Evolutionary conservation across 2,888 invertebrate species (phyloP).

Genomic region (Alviniconcha strummeri): DNA sequence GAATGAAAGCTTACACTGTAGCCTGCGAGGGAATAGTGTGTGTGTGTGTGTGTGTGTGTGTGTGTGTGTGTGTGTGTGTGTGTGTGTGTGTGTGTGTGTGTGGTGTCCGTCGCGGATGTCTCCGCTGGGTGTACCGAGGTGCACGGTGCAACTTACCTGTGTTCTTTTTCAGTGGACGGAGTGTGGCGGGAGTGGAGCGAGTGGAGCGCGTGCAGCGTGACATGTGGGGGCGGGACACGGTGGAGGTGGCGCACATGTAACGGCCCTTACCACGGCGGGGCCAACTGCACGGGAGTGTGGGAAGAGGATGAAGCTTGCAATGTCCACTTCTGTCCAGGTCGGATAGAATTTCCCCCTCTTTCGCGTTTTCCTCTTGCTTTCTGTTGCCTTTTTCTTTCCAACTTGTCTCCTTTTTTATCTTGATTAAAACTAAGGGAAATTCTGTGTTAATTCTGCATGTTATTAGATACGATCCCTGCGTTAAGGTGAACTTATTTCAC

Average conservation of each 20-base stretch:
- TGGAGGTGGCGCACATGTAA: constrained; percentile 51
- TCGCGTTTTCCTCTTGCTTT: background rate
- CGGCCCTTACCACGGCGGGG: constrained; percentile 54
- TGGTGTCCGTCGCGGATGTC: too few species aligned
- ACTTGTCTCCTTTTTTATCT: background rate
- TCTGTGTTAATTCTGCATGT: background rate
- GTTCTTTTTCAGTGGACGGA: constrained; percentile 53
- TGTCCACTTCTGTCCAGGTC: constrained; percentile 34
- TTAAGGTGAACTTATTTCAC: too few species aligned
- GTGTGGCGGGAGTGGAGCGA: constrained; percentile 51
- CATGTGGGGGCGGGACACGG: constrained; percentile 57
- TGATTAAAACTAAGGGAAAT: background rate
- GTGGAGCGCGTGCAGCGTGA: constrained; percentile 54
- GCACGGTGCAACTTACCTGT: too few species aligned
- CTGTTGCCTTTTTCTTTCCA: background rate
- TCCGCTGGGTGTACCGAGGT: too few species aligned
- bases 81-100: too few species aligned
- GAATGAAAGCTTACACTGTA: too few species aligned
- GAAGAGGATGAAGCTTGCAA: constrained; percentile 22
- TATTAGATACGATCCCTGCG: too few species aligned
- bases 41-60: too few species aligned
- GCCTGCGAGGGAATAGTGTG: too few species aligned
- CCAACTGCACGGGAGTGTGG: constrained; percentile 49
- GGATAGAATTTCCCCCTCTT: background rate
- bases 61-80: too few species aligned